Conservation (phyloP, 2,113 vertebrate genomes). For the Pelecanoides urinatrix region DNA sequence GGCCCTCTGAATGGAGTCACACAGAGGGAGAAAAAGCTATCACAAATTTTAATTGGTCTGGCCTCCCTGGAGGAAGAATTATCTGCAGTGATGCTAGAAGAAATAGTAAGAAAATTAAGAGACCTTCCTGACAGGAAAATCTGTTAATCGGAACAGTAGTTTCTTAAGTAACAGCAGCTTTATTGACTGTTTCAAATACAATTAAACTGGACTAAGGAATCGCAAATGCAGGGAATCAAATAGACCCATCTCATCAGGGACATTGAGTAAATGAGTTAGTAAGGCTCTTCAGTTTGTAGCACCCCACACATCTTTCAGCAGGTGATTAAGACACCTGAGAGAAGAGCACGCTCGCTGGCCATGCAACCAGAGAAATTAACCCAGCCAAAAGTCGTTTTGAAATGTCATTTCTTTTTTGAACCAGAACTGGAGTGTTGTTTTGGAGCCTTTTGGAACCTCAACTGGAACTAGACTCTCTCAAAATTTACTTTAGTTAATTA, state of each 20-base stretch:
- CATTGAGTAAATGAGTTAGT: neutral
- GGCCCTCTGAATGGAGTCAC: neutral
- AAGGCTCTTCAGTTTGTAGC: neutral
- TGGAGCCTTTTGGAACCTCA: neutral
- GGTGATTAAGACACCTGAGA: neutral
- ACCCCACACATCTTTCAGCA: neutral
- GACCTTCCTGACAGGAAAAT: neutral
- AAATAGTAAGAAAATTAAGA: neutral
- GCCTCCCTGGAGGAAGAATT: neutral
- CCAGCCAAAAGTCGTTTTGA: neutral
- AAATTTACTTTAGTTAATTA: neutral
- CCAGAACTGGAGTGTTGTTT: neutral
- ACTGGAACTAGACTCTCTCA: neutral
- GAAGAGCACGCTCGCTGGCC: neutral
- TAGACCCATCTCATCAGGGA: neutral
- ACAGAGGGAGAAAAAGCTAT: slow-evolving; percentile 27
- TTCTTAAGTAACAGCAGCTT: neutral
- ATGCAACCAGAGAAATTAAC: neutral
- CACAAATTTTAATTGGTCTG: slow-evolving; percentile 30
- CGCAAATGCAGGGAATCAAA: neutral
- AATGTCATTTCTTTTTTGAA: neutral
- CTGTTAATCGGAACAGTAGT: neutral
- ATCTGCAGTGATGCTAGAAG: neutral
- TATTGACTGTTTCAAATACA: neutral
- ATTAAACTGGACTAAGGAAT: neutral